phyloP scores from a whole-genome alignment of 2,888 invertebrate species.

The Erannis defoliaria region DNA sequence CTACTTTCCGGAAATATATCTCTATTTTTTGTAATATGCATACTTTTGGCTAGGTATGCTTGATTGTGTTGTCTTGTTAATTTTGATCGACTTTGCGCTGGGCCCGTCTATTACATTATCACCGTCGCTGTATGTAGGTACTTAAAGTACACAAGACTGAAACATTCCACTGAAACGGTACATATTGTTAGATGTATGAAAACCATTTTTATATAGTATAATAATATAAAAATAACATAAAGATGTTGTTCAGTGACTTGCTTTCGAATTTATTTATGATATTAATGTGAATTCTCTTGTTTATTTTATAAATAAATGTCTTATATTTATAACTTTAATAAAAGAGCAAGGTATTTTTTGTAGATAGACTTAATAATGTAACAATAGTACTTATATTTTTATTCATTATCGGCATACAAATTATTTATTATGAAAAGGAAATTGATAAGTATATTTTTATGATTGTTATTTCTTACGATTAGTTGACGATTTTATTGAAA shows the following conservation, averaged over 20 bases:
- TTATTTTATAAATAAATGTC: slow-evolving; percentile 5
- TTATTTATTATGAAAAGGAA: slow-evolving; percentile 1
- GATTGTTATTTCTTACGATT: slow-evolving; percentile 3
- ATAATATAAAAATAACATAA: neutral
- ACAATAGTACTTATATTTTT: slow-evolving; percentile 11
- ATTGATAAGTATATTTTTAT: slow-evolving; percentile 9
- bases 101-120: no score
- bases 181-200: slow-evolving; percentile 22
- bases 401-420: slow-evolving; percentile 2
- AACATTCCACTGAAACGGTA: slow-evolving; percentile 70
- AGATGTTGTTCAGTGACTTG: slow-evolving; percentile 11
- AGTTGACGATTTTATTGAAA: slow-evolving; percentile 1
- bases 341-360: slow-evolving; percentile 18
- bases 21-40: no score
- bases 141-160: slow-evolving; percentile 80
- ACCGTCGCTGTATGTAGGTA: slow-evolving; percentile 48
- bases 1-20: no score
- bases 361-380: slow-evolving; percentile 5
- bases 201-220: slow-evolving; percentile 11
- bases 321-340: slow-evolving; percentile 9
- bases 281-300: slow-evolving; percentile 30
- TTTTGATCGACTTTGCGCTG: no score
- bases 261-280: slow-evolving; percentile 41
- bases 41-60: no score
- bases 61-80: no score